Conservation (phyloP, 2,113 vertebrate species). For the Channa argus region DNA sequence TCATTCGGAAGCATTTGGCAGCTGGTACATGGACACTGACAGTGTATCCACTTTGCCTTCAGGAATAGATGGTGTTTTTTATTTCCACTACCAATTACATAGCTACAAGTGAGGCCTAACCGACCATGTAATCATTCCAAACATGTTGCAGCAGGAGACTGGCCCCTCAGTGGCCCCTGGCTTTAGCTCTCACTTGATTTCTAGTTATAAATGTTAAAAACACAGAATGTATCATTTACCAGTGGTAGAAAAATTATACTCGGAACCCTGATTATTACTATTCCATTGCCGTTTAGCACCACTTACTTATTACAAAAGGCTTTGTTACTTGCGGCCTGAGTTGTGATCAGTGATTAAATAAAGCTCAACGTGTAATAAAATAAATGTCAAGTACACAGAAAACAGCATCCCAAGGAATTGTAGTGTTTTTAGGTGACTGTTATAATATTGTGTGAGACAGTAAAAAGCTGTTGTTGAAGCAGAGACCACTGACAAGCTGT, state of each 20-base stretch:
- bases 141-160: slow-evolving; percentile 53
- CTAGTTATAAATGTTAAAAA: slow-evolving; percentile 36
- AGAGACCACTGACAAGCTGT: background rate
- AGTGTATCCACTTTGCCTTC: slow-evolving; percentile 37
- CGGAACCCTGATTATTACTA: slow-evolving; percentile 18
- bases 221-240: slow-evolving; percentile 30
- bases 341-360: background rate
- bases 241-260: background rate
- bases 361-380: background rate
- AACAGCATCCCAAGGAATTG: background rate
- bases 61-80: slow-evolving; percentile 23
- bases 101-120: slow-evolving; percentile 46
- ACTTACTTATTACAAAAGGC: background rate
- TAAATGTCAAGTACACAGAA: background rate
- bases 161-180: slow-evolving; percentile 50
- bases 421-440: background rate
- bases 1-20: slow-evolving; percentile 44
- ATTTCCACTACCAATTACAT: slow-evolving; percentile 51
- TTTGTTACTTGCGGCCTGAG: slow-evolving; percentile 9
- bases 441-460: background rate
- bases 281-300: background rate
- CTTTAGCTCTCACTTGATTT: slow-evolving; percentile 25
- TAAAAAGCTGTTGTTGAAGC: background rate
- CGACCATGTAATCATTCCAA: slow-evolving; percentile 63
- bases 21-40: slow-evolving; percentile 22